These are phyloP conservation scores for Pseudolaguvia tuberculata DNA, from an alignment of 2,113 vertebrate genomes.

Conservation along the genomic window DNA sequence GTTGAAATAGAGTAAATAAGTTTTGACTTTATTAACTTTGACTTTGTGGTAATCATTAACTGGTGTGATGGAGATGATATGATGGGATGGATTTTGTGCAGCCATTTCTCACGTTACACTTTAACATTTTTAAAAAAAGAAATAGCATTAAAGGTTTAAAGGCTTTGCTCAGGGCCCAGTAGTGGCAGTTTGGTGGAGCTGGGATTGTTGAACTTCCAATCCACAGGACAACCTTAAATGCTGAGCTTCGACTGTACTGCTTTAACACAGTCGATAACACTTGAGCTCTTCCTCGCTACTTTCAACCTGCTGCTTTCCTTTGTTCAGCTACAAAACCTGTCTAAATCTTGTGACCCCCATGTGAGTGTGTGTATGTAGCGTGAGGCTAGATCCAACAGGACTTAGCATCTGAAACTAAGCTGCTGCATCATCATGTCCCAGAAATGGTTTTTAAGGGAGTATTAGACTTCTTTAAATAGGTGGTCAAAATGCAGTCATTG, in stretches of 20 bases:
- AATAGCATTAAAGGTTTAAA: too few relatives aligned
- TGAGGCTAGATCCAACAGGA: conserved; percentile 3
- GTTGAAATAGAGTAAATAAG: too few relatives aligned
- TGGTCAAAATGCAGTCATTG: not conserved
- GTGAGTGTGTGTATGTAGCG: not conserved
- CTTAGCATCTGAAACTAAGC: not conserved
- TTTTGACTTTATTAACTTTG: not conserved
- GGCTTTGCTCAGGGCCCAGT: too few relatives aligned
- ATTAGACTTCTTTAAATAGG: not conserved
- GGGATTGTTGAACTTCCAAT: too few relatives aligned
- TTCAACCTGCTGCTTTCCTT: not conserved
- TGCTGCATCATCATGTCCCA: not conserved
- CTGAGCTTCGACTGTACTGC: not conserved
- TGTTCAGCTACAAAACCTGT: not conserved
- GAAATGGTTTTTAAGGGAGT: not conserved
- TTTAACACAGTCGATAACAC: not conserved
- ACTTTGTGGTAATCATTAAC: not conserved
- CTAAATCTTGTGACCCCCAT: not conserved
- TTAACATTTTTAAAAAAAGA: too few relatives aligned
- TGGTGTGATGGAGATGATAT: not conserved
- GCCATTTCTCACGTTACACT: not conserved
- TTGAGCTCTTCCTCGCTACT: not conserved
- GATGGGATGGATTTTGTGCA: not conserved
- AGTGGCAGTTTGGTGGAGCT: too few relatives aligned
- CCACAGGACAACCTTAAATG: too few relatives aligned